Evolutionary conservation across 2,888 invertebrate species (phyloP).

Genomic region (Timandra comae): DNA sequence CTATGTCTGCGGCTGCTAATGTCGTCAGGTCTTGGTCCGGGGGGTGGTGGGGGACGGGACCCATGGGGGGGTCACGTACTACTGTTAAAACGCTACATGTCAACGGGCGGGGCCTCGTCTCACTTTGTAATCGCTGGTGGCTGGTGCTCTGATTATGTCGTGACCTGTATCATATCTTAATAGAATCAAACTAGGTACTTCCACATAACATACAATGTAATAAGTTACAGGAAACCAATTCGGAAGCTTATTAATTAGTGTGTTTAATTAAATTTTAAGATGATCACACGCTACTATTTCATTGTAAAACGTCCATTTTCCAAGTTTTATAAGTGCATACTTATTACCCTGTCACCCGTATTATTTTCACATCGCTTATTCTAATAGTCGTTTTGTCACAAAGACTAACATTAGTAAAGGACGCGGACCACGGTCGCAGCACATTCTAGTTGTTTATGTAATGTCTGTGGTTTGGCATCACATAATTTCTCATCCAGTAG

Average conservation of each 20-base stretch:
- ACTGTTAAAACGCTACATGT: constrained; percentile 75
- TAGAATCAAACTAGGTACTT: constrained; percentile 7
- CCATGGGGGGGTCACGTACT: constrained; percentile 54
- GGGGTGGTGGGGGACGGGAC: constrained; percentile 16
- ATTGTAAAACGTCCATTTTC: too few species aligned
- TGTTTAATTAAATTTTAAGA: too few species aligned
- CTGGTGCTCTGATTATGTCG: constrained; percentile 63
- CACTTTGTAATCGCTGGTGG: constrained; percentile 49
- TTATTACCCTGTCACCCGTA: too few species aligned
- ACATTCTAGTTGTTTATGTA: constrained; percentile 8
- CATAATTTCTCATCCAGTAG: constrained; percentile 29
- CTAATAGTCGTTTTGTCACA: too few species aligned
- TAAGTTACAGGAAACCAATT: too few species aligned
- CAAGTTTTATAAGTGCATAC: too few species aligned
- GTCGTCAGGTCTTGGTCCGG: constrained; percentile 61
- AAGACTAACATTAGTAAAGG: too few species aligned
- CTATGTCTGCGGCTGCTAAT: constrained; percentile 74
- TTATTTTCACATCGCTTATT: too few species aligned
- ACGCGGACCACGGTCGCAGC: too few species aligned
- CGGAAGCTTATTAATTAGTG: too few species aligned
- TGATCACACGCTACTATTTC: too few species aligned
- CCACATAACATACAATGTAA: too few species aligned
- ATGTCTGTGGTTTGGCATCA: constrained; percentile 19
- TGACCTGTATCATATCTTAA: constrained; percentile 48
- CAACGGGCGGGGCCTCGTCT: constrained; percentile 58